Percentiles rank a stretch among this genome's conserved stretches.
phyloP scores from a whole-genome alignment of 2,888 invertebrate genomes.

The Glyphotaelius pellucidus region DNA sequence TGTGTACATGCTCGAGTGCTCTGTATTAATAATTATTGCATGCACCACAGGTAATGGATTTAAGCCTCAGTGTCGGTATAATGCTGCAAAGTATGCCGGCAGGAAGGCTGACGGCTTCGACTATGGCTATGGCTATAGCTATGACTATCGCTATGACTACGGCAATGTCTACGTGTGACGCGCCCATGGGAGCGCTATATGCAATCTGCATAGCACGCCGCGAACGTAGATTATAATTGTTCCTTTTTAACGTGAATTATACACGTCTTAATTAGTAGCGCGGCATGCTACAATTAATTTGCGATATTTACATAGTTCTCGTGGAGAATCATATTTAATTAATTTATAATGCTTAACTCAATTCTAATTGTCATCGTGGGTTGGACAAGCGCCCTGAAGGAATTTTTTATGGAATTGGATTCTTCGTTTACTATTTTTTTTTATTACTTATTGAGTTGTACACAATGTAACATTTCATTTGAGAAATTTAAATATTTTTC shows the following conservation, averaged over 20 bases:
- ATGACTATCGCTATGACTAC: neutral
- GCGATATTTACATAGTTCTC: neutral
- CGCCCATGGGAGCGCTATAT: neutral
- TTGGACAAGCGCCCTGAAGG: neutral
- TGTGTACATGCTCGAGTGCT: slow-evolving; percentile 16
- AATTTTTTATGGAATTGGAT: no score
- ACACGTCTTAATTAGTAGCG: neutral
- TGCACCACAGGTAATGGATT: slow-evolving; percentile 37
- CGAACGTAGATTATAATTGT: neutral
- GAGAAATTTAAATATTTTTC: no score
- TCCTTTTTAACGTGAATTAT: neutral
- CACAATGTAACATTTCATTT: no score
- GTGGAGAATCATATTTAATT: neutral
- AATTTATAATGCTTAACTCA: neutral
- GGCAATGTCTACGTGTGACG: neutral
- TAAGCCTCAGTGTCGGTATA: neutral
- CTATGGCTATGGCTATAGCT: neutral
- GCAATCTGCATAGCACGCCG: neutral
- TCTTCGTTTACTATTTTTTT: no score
- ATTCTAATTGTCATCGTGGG: neutral
- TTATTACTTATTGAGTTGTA: no score
- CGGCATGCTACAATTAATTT: neutral
- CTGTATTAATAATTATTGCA: slow-evolving; percentile 35
- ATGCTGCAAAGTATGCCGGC: neutral
- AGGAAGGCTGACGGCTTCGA: slow-evolving; percentile 2